These are phyloP conservation scores for Gymnorhina tibicen DNA, from an alignment of 2,113 vertebrate genomes.

Conservation along the genomic window DNA sequence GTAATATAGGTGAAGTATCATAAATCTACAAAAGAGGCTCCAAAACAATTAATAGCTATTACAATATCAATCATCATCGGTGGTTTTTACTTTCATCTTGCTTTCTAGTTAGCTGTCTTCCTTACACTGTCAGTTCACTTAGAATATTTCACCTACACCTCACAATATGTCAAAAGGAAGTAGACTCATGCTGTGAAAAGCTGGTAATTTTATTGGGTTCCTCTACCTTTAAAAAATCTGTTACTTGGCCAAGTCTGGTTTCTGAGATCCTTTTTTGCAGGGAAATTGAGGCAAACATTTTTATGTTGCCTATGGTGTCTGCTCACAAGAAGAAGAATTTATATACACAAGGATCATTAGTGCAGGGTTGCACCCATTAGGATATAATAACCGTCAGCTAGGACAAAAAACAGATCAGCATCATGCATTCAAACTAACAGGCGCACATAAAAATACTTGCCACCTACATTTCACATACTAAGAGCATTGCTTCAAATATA, in stretches of 20 bases:
- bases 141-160: conserved; percentile 89
- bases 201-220: conserved; percentile 86
- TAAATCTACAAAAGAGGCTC: conserved; percentile 68
- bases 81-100: conserved; percentile 76
- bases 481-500: conserved; percentile 35
- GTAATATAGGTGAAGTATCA: conserved; percentile 51
- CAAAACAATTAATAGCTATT: conserved; percentile 60
- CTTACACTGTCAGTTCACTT: conserved; percentile 85
- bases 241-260: conserved; percentile 82
- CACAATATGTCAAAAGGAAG: conserved; percentile 85
- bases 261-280: conserved; percentile 82
- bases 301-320: conserved; percentile 91
- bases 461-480: conserved; percentile 62
- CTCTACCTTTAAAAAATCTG: conserved; percentile 84
- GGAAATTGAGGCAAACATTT: conserved; percentile 87
- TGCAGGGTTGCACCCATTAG: conserved; percentile 91
- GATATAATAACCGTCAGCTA: conserved; percentile 92
- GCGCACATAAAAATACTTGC: conserved; percentile 80
- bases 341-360: conserved; percentile 94
- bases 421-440: conserved; percentile 84
- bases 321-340: conserved; percentile 88
- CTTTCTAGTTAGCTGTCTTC: conserved; percentile 78
- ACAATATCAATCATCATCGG: conserved; percentile 70
- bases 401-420: conserved; percentile 94
- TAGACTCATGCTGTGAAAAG: conserved; percentile 87